Evolutionary conservation across 1,140 invertebrate genomes (phyloP), one percentile per base, ranked within the genome.

Genomic region (Trichonephila clavipes): DNA sequence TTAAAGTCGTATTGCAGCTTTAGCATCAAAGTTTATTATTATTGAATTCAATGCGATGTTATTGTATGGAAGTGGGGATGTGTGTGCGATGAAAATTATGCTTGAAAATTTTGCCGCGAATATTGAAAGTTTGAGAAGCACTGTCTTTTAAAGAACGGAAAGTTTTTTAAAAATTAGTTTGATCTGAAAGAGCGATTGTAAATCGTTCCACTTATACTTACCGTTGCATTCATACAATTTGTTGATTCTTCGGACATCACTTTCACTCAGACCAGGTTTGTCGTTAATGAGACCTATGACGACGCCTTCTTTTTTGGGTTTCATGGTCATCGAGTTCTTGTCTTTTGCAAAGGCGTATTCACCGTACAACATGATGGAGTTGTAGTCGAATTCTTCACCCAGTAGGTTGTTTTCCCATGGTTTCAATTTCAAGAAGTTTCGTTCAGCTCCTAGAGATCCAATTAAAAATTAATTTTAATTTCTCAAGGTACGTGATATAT

Each of bases 331-430:
- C 5, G 88, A 89, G 10, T 81, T 64, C 5, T 24, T 18, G n/a
- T 95, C 87, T 77, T 95, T 94, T n/a, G 90, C 88, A 87, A 95
- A 95, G 21, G 95, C 94, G 2, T 86, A 94, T 16, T 94, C 77
- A 34, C 93, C 94, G 59, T 95, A 95, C 40, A 94, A 86, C 95
- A 95, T 95, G n/a, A 95, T 93, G 5, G 94, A 95, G 0, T 94
- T 81, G 92, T 94, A 95, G 86, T 95, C 94, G 40, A 94, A 95
- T 21, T 93, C 59, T 14, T 92, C 94, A 8, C 59, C 58, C 51
- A 94, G 40, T 7, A 90, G 51, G 58, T 94, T 94, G 82, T 93
- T 85, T 34, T 94, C 94, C 91, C 91, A 94, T 4, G 89, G 85
- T n/a, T 85, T 66, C 28, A 94, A n/a, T 61, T 94, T 94, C 18